Base-by-base conservation (phyloP, 2,797 vertebrate genomes). In the Leuciscus waleckii region DNA sequence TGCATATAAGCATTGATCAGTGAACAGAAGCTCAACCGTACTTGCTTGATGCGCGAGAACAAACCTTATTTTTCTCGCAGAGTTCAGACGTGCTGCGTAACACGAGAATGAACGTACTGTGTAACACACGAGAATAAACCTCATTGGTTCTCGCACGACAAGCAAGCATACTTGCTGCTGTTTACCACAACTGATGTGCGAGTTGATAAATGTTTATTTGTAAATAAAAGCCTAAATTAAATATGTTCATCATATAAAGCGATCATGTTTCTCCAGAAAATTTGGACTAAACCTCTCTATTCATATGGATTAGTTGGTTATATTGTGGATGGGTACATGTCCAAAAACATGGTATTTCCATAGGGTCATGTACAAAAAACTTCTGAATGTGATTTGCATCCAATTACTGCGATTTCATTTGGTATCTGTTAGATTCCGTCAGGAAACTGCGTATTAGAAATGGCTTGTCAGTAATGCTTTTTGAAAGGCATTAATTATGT, bases 401-500 rank as follows among this genome's bases (percentile, higher is more conserved):
- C 35, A 26, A 5, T 56, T 43, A 43, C 1, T 29, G 54, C 41
- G 16, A 67, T 54, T 54, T 23, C 5, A 39, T 70, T 26, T 56
- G 23, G 26, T 32, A 35, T 43, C 11, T 43, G 19, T 49, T 67
- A 21, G 51, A 41, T 39, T 70, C 43, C 41, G 10, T 43, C 23
- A 23, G 65, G 21, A 56, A 56, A 56, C 46, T 81, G 35, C 3
- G 0, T 46, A n/a, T 61, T 81, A 39, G 46, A 56, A 80, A 26
- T 39, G 5, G 9, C 65, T 81, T 54, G 79, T 69, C 32, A 1
- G 56, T 63, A 46, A 74, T 63, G 69, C 6, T 23, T 63, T 67
- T 76, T 83, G 9, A 75, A 65, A 75, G 67, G 32, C 13, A 39
- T 23, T 70, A 70, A 54, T 75, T 63, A 26, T 23, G 29, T 9